Conservation (phyloP, 1,140 invertebrate genomes). For the Phthorimaea operculella region DNA sequence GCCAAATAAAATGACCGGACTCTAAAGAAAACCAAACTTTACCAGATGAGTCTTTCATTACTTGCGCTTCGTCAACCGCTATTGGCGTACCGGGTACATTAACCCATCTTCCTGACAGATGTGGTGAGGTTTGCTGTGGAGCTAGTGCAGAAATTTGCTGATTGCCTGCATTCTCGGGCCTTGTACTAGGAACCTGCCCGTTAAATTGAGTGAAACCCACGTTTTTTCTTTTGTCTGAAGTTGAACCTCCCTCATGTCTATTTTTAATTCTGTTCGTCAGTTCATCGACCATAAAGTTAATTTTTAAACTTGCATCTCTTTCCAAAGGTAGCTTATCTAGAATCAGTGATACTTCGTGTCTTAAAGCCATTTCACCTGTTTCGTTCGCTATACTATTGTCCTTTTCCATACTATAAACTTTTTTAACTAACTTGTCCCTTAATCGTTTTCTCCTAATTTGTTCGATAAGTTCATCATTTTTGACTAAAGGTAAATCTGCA, state of each 20-base stretch:
- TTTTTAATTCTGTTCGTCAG: constrained; percentile 9
- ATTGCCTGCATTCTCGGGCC: background rate
- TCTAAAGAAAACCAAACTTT: no score
- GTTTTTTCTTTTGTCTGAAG: background rate
- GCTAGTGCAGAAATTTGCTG: background rate
- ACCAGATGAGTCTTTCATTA: no score
- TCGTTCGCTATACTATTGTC: constrained; percentile 10
- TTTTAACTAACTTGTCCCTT: constrained; percentile 29
- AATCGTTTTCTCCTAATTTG: constrained; percentile 23
- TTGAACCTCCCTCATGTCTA: background rate
- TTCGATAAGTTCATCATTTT: constrained; percentile 20
- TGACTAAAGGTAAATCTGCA: constrained; percentile 27
- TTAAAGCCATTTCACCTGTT: constrained; percentile 18
- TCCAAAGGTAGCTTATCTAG: constrained; percentile 7
- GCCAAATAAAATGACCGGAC: no score
- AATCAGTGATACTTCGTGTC: constrained; percentile 9
- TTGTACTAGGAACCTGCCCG: background rate
- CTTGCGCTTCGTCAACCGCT: background rate
- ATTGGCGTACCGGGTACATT: background rate
- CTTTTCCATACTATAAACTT: constrained; percentile 31
- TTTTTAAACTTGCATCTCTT: constrained; percentile 7
- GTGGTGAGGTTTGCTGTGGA: background rate
- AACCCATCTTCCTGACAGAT: background rate
- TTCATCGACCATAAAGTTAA: constrained; percentile 14
- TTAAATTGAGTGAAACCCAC: background rate